Conservation (phyloP, 2,797 vertebrate species). For the Alcedo atthis region DNA sequence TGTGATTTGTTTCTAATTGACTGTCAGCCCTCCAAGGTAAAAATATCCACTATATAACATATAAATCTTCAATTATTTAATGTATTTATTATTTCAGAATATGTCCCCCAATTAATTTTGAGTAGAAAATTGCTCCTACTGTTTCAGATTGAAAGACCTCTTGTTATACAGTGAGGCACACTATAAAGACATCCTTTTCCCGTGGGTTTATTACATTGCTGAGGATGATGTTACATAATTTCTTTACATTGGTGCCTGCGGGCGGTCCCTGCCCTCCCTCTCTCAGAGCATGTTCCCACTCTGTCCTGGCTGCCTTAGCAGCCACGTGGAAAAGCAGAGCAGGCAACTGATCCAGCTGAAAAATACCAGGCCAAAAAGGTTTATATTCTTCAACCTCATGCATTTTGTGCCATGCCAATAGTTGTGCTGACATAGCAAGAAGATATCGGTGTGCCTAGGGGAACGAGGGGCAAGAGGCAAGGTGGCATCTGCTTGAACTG, state of each 20-base stretch:
- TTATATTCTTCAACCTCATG: neutral
- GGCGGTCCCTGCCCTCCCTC: neutral
- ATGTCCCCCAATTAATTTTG: neutral
- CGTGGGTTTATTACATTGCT: fast-evolving
- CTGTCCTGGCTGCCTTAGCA: neutral
- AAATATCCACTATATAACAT: neutral
- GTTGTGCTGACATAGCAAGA: neutral
- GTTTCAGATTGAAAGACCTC: neutral
- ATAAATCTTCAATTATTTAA: neutral
- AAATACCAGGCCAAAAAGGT: neutral
- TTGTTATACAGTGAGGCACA: neutral
- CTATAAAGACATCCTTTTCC: neutral
- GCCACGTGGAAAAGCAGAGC: neutral
- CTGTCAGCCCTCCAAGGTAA: neutral
- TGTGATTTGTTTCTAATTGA: neutral
- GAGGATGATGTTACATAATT: neutral
- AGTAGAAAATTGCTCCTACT: neutral
- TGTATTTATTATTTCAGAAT: neutral
- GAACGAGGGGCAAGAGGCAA: neutral
- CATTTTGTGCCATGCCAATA: neutral
- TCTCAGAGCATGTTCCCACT: neutral
- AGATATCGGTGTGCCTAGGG: neutral
- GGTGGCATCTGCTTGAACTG: neutral
- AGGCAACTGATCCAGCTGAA: neutral
- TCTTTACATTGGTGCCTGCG: neutral